Conservation (phyloP, 92 coral and sea anemone species). For the Umimayanthus chanpuru region DNA sequence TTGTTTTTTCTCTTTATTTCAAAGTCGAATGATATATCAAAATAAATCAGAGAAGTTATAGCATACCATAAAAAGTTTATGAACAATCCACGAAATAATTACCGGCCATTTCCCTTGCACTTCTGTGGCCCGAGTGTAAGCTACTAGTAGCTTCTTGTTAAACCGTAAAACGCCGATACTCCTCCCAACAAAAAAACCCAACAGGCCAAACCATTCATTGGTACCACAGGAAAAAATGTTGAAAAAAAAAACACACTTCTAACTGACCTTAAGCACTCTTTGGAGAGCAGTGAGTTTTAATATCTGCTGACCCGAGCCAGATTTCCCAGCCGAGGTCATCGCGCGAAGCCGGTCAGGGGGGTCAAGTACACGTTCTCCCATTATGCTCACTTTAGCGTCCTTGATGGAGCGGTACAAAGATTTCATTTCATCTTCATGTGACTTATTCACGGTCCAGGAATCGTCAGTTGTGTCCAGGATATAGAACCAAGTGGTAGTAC, state of each 20-base stretch:
- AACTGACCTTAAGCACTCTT: conserved; percentile 84
- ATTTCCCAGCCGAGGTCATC: conserved; percentile 61
- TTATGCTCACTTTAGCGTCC: conserved; percentile 75
- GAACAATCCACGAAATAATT: too few relatives aligned
- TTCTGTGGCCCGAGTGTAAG: too few relatives aligned
- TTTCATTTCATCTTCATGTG: conserved; percentile 73
- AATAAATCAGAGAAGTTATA: too few relatives aligned
- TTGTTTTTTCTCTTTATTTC: too few relatives aligned
- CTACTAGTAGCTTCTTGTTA: too few relatives aligned
- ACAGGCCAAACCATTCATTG: background rate
- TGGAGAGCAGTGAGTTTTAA: conserved; percentile 67
- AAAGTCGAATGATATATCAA: too few relatives aligned
- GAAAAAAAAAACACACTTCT: background rate
- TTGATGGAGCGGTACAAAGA: conserved; percentile 71
- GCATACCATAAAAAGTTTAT: too few relatives aligned
- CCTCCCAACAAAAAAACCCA: too few relatives aligned
- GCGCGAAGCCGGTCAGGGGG: conserved; percentile 73
- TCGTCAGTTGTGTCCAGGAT: conserved; percentile 53
- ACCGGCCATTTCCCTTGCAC: too few relatives aligned
- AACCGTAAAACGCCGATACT: too few relatives aligned
- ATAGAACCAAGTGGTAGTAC: conserved; percentile 68
- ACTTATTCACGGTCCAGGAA: conserved; percentile 56
- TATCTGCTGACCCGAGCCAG: conserved; percentile 42
- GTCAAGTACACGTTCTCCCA: conserved; percentile 73
- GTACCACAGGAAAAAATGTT: background rate